phyloP scores from a whole-genome alignment of 1,140 invertebrate genomes.

The Trissolcus basalis region DNA sequence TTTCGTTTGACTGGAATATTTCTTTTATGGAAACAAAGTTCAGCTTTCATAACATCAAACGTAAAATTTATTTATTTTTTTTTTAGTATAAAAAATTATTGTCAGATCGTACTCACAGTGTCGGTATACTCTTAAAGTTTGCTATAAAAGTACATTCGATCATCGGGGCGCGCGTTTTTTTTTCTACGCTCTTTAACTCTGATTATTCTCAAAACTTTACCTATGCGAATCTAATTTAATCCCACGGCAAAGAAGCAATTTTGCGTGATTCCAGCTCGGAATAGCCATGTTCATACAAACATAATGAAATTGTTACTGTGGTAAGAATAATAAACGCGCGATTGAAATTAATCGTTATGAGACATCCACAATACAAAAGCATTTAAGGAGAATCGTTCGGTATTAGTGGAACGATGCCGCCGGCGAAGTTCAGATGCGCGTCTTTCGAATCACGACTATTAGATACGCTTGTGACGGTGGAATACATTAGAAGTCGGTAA shows the following conservation, averaged over 20 bases:
- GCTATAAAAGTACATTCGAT: too few species aligned
- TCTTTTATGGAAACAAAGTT: too few species aligned
- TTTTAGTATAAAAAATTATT: too few species aligned
- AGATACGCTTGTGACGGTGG: slow-evolving; percentile 51
- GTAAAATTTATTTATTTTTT: too few species aligned
- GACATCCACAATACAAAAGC: slow-evolving; percentile 26
- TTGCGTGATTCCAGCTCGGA: slow-evolving; percentile 12
- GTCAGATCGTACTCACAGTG: too few species aligned
- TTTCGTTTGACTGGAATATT: too few species aligned
- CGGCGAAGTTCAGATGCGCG: slow-evolving; percentile 32
- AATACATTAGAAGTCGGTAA: slow-evolving; percentile 59
- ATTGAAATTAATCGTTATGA: slow-evolving; percentile 48
- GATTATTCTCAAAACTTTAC: too few species aligned
- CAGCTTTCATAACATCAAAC: too few species aligned
- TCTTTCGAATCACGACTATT: slow-evolving; percentile 52
- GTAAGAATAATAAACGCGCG: slow-evolving; percentile 18
- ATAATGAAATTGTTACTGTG: slow-evolving; percentile 43
- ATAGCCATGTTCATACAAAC: slow-evolving; percentile 17
- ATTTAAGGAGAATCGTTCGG: slow-evolving; percentile 42
- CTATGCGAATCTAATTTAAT: too few species aligned
- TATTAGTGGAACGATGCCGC: slow-evolving; percentile 32
- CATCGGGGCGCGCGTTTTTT: too few species aligned
- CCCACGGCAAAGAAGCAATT: slow-evolving; percentile 7
- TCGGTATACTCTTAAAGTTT: too few species aligned
- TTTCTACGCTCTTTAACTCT: too few species aligned